Conservation (phyloP, 2,888 invertebrate genomes). For the Epicampocera succincta region DNA sequence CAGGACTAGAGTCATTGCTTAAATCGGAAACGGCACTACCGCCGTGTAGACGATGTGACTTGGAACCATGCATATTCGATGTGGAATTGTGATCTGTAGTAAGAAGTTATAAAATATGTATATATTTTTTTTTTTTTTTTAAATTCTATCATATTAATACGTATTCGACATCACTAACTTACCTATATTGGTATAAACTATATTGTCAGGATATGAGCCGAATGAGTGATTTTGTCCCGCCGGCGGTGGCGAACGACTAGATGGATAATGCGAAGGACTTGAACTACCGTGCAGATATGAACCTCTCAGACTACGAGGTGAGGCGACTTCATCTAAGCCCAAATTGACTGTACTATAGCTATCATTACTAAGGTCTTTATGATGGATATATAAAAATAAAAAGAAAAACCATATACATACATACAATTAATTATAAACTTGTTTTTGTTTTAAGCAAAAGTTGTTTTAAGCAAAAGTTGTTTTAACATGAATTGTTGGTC, state of each 20-base stretch:
- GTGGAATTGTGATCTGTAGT: constrained; percentile 76
- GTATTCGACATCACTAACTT: constrained; percentile 72
- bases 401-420: too few relatives aligned
- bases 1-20: constrained; percentile 90
- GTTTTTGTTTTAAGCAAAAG: too few relatives aligned
- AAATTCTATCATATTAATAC: too few relatives aligned
- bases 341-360: constrained; percentile 94
- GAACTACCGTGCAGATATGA: constrained; percentile 85
- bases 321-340: constrained; percentile 91
- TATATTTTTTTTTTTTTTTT: too few relatives aligned
- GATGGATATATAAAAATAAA: not conserved
- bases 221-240: constrained; percentile 88
- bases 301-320: constrained; percentile 86
- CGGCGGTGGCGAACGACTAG: constrained; percentile 89
- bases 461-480: too few relatives aligned
- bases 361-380: constrained; percentile 91
- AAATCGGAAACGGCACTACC: constrained; percentile 89
- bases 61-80: constrained; percentile 82
- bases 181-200: constrained; percentile 93
- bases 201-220: constrained; percentile 89
- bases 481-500: too few relatives aligned
- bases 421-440: too few relatives aligned
- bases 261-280: constrained; percentile 90
- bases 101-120: not conserved
- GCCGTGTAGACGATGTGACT: constrained; percentile 82